Evolutionary conservation across 2,797 vertebrate species (phyloP), one percentile per base, ranked within the genome.

Genomic region (Saguinus oedipus): DNA sequence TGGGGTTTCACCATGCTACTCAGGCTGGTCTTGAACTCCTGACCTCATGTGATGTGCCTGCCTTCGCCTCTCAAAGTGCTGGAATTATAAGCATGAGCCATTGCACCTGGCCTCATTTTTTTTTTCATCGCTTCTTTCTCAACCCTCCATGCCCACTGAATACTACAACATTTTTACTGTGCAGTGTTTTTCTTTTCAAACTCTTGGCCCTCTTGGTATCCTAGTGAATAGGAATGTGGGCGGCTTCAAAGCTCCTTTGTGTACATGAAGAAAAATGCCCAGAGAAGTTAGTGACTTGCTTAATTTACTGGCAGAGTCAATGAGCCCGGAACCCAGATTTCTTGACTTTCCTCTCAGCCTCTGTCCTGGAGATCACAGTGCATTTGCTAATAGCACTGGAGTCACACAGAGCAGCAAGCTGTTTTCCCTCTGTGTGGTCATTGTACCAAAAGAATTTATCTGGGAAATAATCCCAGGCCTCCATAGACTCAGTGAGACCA

Each of bases 221-320:
- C 55, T 84, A 48, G 70, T 91, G 88, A 93, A 44, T 88, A 61
- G 85, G 96, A 94, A 92, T 94, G 96, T 42, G 90, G 81, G 82
- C 91, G 75, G 82, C 93, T 91, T 93, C 83, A 80, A 42, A 91
- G 95, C 64, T 82, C 46, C 64, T 36, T 94, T 95, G 86, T 89
- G 42, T 46, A 19, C 30, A 10, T 26, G 83, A 85, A 89, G 80
- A 92, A 78, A 96, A 89, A 79, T 82, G 95, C 22, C 57, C 76
- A 39, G 74, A 46, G 42, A 87, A 74, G 78, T 85, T 92, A 76
- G 83, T 24, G 83, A 72, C 64, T 61, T 0, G 0, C 76, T 96
- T 96, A 68, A 84, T 95, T 97, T 82, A 74, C 44, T 96, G 96
- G 81, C 94, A 93, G 80, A 88, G 68, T 46, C n/a, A 26, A 44